A percentile compares a stretch with the other conserved stretches of the same genome.
Evolutionary conservation across 1,140 invertebrate species (phyloP).

Genomic region (Brachionus paranguensis): DNA sequence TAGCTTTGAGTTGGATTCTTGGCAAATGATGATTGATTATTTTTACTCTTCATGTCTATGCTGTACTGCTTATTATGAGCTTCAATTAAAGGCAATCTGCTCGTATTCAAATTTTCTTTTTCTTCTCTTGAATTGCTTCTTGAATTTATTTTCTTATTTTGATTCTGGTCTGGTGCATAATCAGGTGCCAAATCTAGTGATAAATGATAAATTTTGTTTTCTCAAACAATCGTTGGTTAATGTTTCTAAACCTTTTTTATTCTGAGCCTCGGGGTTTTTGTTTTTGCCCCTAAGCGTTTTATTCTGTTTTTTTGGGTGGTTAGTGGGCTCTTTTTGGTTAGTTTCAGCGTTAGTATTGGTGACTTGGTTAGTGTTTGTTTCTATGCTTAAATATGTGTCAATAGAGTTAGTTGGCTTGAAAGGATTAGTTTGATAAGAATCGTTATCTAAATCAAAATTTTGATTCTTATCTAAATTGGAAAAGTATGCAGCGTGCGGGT

Average conservation of each 20-base stretch:
- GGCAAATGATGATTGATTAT: slow-evolving; percentile 35
- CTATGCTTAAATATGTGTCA: neutral
- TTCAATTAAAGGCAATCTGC: neutral
- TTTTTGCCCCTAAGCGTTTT: neutral
- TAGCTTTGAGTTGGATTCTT: slow-evolving; percentile 37
- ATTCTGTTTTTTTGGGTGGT: neutral
- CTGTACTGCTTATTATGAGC: slow-evolving; percentile 2
- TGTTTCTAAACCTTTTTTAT: neutral
- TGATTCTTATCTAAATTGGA: neutral
- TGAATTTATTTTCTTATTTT: neutral
- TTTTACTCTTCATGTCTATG: slow-evolving; percentile 23
- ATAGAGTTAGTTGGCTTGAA: neutral
- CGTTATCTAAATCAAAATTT: neutral
- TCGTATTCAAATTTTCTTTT: neutral
- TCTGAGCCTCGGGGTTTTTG: neutral
- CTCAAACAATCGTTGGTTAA: neutral
- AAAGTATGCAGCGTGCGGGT: neutral
- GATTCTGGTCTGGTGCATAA: slow-evolving; percentile 6
- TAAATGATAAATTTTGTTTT: neutral
- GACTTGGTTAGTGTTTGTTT: neutral
- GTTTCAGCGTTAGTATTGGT: neutral
- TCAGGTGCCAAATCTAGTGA: neutral
- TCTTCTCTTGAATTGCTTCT: neutral
- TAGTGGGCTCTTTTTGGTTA: neutral
- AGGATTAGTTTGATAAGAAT: neutral